phyloP scores from a whole-genome alignment of 2,888 invertebrate species.

The Erpobdella octoculata region DNA sequence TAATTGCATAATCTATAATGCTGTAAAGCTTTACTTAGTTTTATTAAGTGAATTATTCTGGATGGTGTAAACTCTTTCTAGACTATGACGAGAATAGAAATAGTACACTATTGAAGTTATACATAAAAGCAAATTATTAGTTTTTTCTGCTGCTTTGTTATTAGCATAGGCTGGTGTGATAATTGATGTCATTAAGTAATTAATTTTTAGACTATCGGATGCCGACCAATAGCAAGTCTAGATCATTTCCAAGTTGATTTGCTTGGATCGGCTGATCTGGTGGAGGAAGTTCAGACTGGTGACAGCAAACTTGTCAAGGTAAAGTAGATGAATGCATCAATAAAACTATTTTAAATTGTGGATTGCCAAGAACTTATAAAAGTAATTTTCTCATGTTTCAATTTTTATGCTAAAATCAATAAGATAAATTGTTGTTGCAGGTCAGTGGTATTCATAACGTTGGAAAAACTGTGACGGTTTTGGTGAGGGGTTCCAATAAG shows the following conservation, averaged over 20 bases:
- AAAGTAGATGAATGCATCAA: conserved; percentile 18
- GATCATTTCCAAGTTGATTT: conserved; percentile 92
- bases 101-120: too few species aligned
- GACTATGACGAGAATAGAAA: too few species aligned
- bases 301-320: conserved; percentile 80
- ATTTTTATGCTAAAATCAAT: neutral
- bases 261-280: conserved; percentile 81
- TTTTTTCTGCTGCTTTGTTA: neutral
- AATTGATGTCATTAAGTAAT: neutral
- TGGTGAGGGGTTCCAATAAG: conserved; percentile 81
- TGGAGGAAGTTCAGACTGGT: conserved; percentile 80
- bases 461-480: conserved; percentile 82
- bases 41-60: too few species aligned
- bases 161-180: neutral
- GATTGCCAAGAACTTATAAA: neutral
- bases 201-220: conserved; percentile 65
- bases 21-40: too few species aligned
- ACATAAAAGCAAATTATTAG: neutral
- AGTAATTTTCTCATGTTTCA: too few species aligned
- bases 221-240: conserved; percentile 92
- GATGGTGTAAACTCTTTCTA: too few species aligned
- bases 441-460: conserved; percentile 77
- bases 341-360: neutral
- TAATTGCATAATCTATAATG: too few species aligned
- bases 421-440: conserved; percentile 48